Conservation (phyloP, 1,140 invertebrate species). For the Bombus polaris region DNA sequence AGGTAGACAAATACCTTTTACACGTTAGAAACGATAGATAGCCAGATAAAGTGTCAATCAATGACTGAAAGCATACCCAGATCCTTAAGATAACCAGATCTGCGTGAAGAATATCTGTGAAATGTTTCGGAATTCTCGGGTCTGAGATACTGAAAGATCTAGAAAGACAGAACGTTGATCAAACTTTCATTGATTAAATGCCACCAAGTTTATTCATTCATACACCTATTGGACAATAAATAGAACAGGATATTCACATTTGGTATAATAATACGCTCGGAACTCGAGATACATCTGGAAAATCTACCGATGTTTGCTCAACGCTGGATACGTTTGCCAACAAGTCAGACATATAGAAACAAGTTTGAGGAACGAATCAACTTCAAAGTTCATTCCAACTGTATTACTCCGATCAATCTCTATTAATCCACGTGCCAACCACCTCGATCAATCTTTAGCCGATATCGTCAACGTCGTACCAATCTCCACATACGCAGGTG, state of each 20-base stretch:
- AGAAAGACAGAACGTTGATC: neutral
- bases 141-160: neutral
- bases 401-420: neutral
- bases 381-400: neutral
- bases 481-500: neutral
- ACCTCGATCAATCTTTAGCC: neutral
- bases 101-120: no score
- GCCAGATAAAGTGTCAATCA: conserved; percentile 20
- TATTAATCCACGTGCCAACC: neutral
- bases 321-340: neutral
- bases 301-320: no score
- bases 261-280: no score
- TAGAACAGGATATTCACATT: no score
- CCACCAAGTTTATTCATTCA: no score
- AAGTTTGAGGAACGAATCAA: neutral
- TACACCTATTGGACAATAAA: no score
- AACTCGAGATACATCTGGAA: no score
- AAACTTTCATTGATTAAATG: no score
- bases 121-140: neutral
- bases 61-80: neutral
- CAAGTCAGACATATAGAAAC: neutral
- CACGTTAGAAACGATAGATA: neutral
- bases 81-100: neutral
- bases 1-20: conserved; percentile 16
- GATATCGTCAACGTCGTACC: neutral